These are phyloP conservation scores for Piliocolobus tephrosceles DNA, from an alignment of 2,113 vertebrate species.

Conservation along the genomic window DNA sequence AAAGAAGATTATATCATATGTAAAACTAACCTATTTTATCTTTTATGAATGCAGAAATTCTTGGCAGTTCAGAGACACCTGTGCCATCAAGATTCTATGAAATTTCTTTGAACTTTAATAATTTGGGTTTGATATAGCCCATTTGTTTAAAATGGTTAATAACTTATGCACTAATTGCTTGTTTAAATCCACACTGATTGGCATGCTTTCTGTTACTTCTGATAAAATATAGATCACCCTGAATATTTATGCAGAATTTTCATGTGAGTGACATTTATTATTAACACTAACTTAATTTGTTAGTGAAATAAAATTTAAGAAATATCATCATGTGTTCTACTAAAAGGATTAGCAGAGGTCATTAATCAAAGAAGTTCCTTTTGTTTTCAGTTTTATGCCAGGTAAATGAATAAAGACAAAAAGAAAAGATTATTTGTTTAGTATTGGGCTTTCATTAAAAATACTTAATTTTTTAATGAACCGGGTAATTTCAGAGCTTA, in stretches of 20 bases:
- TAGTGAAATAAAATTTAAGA: constrained; percentile 79
- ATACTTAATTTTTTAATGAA: constrained; percentile 65
- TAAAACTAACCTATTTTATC: constrained; percentile 40
- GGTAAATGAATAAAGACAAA: constrained; percentile 75
- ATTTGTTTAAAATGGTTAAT: constrained; percentile 84
- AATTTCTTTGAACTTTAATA: constrained; percentile 79
- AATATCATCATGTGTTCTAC: constrained; percentile 76
- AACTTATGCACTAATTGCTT: constrained; percentile 83
- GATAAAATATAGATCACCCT: constrained; percentile 84
- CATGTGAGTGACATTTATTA: constrained; percentile 81
- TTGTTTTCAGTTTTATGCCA: constrained; percentile 80
- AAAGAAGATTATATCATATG: constrained; percentile 35
- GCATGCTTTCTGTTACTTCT: constrained; percentile 79
- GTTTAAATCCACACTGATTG: constrained; percentile 80
- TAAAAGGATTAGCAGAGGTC: constrained; percentile 80
- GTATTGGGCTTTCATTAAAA: constrained; percentile 62
- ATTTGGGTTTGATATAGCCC: constrained; percentile 77
- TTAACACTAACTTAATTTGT: constrained; percentile 84
- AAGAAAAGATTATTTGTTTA: constrained; percentile 70
- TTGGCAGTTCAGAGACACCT: constrained; percentile 73
- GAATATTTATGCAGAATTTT: constrained; percentile 82
- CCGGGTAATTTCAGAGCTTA: constrained; percentile 19
- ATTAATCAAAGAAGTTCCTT: constrained; percentile 81
- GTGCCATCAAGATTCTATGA: constrained; percentile 75
- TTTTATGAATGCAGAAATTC: constrained; percentile 61